Evolutionary conservation across 2,113 vertebrate species (phyloP), one percentile per base, ranked within the genome.

Genomic region (Zingel zingel): DNA sequence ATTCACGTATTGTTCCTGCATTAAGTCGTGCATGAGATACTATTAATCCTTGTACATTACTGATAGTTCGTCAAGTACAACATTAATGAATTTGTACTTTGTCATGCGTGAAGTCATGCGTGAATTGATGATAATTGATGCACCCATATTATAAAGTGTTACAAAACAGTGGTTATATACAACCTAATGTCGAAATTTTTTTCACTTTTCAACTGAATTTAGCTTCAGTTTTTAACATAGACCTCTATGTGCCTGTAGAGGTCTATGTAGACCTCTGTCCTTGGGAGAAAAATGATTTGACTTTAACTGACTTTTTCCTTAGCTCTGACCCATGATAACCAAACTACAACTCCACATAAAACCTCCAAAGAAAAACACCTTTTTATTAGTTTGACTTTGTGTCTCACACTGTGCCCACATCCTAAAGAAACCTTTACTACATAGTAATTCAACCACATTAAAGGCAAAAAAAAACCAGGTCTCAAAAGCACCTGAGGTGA

Each of bases 401-500:
- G 50, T 45, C 11, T 65, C 51, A 33, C 10, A 9, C 10, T 0
- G 0, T 54, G 9, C 16, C 16, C 27, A 15, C 39, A 65, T 13
- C 16, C 45, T 67, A 4, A 62, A 62, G 23, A 47, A n/a, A 57
- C 30, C 30, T 51, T 23, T 30, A 25, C 13, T 9, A 5, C 18
- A 33, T 4, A 33, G 23, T 33, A 54, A 19, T 48, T 64, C 39
- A 27, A 4, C 9, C 27, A 39, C 30, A 51, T 50, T 23, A 66
- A 59, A 77, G 23, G 9, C 4, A 18, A 59, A 21, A 77, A 18
- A 59, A 21, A 71, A 77, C 11, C 10, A 3, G 21, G 50, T 39
- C 27, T 27, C 18, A 48, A 65, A 75, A 76, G 21, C 69, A 45
- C 57, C 39, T 39, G 48, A 30, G 50, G 71, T 51, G 39, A 58